Base-by-base conservation (phyloP, 1,140 invertebrate species). In the Drosophila kepulauana region DNA sequence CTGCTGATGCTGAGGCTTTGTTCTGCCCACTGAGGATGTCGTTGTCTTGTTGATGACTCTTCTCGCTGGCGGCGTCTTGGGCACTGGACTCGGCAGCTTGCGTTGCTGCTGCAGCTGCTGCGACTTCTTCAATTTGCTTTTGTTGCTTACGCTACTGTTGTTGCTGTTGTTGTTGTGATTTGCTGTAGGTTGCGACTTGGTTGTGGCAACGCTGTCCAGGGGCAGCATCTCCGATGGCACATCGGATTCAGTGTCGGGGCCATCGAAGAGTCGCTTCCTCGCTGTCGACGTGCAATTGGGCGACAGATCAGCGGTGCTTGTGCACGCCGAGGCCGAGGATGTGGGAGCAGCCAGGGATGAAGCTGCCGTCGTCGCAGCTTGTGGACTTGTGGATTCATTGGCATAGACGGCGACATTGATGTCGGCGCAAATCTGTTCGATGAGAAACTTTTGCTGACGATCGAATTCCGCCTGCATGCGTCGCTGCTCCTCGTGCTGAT, bases 401-500 rank as follows among this genome's bases (percentile, higher is more conserved):
- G 20, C 20, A 0, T 75, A 70, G 3, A 11, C 41, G 7, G 81
- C 68, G 2, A 74, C 58, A 68, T 84, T 69, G 30, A 91, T 78
- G 45, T 87, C 73, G 0, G 63, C 62, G n/a, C 80, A 91, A 33
- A 91, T 77, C 52, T 92, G 74, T 5, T 92, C 80, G n/a, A 92
- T 73, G 0, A 92, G 78, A 13, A 75, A 61, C 11, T 81, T 74
- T 56, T 90, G 90, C 76, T 90, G 86, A 7, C 74, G 63, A 74
- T 92, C 81, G 46, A 92, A 91, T 41, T 89, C 63, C 3, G 77
- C 57, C 73, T 81, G 81, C 75, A 92, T 71, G 59, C 75, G 80
- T 11, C 80, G 64, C 62, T 86, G 75, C 67, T 92, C 81, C 41
- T 81, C 61, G 59, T 90, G 76, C 71, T 93, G 93, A 54, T 91